Evolutionary conservation across 2,797 vertebrate species (phyloP).

Genomic region (Sebastes matsubarae): DNA sequence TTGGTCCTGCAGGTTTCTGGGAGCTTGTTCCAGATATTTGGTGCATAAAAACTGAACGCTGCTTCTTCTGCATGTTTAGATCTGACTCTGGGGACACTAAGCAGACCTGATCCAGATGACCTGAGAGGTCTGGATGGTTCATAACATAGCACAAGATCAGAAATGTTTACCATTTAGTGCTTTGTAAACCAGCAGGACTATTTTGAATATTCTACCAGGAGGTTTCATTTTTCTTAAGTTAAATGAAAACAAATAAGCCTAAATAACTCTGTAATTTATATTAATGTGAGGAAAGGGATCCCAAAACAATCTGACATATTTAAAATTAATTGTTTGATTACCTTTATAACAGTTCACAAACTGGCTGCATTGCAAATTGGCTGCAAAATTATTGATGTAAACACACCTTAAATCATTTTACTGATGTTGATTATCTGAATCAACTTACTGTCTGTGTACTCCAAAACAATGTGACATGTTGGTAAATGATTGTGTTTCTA

Average conservation of each 20-base stretch:
- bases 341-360: not conserved
- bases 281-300: not conserved
- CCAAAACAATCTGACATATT: not conserved
- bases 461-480: not conserved
- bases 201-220: not conserved
- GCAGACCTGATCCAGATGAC: too few species aligned
- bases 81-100: too few species aligned
- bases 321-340: not conserved
- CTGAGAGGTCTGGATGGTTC: too few species aligned
- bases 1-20: too few species aligned
- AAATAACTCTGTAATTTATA: not conserved
- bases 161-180: too few species aligned
- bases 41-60: too few species aligned
- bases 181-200: too few species aligned
- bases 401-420: too few species aligned
- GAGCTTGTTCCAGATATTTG: too few species aligned
- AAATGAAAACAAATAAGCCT: not conserved
- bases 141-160: too few species aligned
- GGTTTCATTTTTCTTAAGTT: not conserved
- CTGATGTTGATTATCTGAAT: not conserved
- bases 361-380: not conserved
- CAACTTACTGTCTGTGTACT: not conserved
- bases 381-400: not conserved
- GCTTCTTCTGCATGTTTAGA: too few species aligned
- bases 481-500: too few species aligned